phyloP scores from a whole-genome alignment of 2,888 invertebrate genomes.

The Dryomyza anilis region DNA sequence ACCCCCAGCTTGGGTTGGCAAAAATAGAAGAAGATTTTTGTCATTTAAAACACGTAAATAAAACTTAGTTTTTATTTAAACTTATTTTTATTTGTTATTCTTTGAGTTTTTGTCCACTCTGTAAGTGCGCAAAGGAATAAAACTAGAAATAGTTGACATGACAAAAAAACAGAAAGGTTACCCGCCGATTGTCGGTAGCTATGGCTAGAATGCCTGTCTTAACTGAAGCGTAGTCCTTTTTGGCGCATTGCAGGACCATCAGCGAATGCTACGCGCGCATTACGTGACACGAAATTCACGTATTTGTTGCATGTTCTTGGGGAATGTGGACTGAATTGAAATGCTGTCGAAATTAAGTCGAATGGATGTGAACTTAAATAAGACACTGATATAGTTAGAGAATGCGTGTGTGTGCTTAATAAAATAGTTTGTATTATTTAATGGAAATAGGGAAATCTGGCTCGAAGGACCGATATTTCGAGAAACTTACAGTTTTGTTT shows the following conservation, averaged over 20 bases:
- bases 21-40: conserved; percentile 10
- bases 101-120: neutral
- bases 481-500: no score
- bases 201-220: neutral
- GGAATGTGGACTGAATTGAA: neutral
- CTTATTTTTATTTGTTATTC: neutral
- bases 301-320: neutral
- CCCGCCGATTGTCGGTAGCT: neutral
- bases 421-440: no score
- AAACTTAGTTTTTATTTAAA: conserved; percentile 1
- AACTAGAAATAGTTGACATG: conserved; percentile 2
- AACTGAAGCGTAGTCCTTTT: no score
- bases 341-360: neutral
- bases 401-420: no score
- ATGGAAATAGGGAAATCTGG: no score
- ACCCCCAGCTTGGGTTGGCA: neutral
- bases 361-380: neutral
- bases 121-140: neutral
- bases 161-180: no score
- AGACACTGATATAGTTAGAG: no score
- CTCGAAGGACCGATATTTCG: no score
- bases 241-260: conserved; percentile 14
- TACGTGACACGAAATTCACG: conserved; percentile 15
- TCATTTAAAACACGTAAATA: conserved; percentile 15
- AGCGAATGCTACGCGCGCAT: neutral